Conservation (phyloP, 2,113 vertebrate species). For the Heteronetta atricapilla region DNA sequence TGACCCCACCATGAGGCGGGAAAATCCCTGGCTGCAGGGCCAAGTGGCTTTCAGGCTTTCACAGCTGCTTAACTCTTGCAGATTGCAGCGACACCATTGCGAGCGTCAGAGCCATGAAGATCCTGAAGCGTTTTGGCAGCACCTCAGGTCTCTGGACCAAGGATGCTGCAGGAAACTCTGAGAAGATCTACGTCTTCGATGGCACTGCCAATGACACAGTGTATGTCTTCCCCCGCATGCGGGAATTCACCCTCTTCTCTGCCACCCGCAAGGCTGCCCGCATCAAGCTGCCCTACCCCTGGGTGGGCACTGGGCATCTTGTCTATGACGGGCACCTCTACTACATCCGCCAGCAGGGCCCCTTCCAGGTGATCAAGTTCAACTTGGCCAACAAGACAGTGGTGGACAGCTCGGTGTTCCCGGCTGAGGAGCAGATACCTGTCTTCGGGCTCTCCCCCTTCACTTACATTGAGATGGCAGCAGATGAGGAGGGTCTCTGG, state of each 20-base stretch:
- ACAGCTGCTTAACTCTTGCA: conserved; percentile 12
- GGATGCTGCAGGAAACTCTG: conserved; percentile 80
- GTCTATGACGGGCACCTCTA: conserved; percentile 89
- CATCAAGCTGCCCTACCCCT: conserved; percentile 86
- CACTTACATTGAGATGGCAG: conserved; percentile 88
- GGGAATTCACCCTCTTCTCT: conserved; percentile 84
- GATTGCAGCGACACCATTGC: conserved; percentile 92
- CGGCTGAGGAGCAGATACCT: conserved; percentile 79
- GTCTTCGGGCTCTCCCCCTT: conserved; percentile 88
- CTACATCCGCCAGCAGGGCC: conserved; percentile 81
- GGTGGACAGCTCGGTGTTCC: conserved; percentile 90
- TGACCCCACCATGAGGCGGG: rapidly evolving
- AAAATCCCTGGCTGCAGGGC: rapidly evolving
- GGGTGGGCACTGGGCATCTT: conserved; percentile 86
- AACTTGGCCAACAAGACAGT: conserved; percentile 83
- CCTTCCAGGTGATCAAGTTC: conserved; percentile 90
- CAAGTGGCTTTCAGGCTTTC: background rate
- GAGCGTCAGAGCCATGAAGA: conserved; percentile 92
- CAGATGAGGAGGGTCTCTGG: conserved; percentile 93
- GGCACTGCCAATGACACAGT: conserved; percentile 85
- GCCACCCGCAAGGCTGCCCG: conserved; percentile 77
- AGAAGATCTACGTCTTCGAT: conserved; percentile 91
- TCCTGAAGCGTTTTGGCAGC: conserved; percentile 89
- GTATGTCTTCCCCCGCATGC: conserved; percentile 85
- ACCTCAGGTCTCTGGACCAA: conserved; percentile 91